phyloP scores from a whole-genome alignment of 2,113 vertebrate genomes.

The Morone chrysops region DNA sequence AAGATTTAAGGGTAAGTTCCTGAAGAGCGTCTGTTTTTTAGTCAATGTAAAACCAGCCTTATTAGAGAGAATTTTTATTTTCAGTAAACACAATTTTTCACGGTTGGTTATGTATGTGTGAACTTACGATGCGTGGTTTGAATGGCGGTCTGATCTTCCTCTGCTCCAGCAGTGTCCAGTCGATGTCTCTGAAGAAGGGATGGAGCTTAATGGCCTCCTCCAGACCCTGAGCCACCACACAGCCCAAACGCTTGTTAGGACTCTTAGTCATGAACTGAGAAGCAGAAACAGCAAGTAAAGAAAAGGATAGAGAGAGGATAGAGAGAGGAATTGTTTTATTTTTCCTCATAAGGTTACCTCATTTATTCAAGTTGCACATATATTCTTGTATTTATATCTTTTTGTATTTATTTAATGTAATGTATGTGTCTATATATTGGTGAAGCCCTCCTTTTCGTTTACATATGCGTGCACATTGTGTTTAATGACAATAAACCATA shows the following conservation, averaged over 20 bases:
- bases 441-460: too few species aligned
- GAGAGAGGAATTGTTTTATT: too few species aligned
- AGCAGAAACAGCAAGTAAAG: neutral
- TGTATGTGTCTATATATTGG: too few species aligned
- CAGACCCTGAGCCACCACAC: conserved; percentile 89
- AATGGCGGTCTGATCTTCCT: conserved; percentile 96
- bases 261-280: conserved; percentile 98
- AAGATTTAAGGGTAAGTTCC: neutral
- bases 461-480: too few species aligned
- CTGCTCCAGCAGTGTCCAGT: conserved; percentile 97
- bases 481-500: neutral
- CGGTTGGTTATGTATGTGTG: neutral
- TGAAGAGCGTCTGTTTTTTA: neutral
- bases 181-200: conserved; percentile 96
- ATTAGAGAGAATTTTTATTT: too few species aligned
- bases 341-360: too few species aligned
- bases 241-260: conserved; percentile 94
- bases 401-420: too few species aligned
- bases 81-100: neutral
- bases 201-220: conserved; percentile 97
- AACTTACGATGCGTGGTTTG: conserved; percentile 97
- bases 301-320: neutral
- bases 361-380: too few species aligned
- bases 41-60: neutral
- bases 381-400: too few species aligned